Evolutionary conservation across 2,888 invertebrate genomes (phyloP), one percentile per base, ranked within the genome.

Genomic region (Andrena haemorrhoa): DNA sequence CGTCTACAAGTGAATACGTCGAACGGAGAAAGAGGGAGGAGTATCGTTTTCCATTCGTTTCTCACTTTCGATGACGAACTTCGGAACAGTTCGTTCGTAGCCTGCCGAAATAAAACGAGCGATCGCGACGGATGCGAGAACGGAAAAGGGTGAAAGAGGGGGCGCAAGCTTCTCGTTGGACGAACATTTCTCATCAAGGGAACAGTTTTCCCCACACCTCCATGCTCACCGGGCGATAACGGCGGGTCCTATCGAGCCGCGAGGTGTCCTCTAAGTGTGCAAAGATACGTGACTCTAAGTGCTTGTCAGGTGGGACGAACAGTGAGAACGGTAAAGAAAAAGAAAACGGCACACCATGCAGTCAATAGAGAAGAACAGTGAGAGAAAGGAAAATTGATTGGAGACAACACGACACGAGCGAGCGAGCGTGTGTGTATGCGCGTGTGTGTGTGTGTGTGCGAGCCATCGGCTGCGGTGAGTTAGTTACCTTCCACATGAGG

Each of bases 401-500:
- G 78, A 86, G 79, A 83, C 63, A 71, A 80, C 69, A 82, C 49
- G 66, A 73, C 72, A 79, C 53, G 71, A 66, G 64, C 75, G 65
- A 79, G 69, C 66, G 76, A 78, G 53, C 56, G 56, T 8, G 53
- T 8, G 23, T 23, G 4, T 23, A 20, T 20, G 88, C 29, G 2
- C 12, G 8, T 26, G 26, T 10, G 26, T 4, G 53, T 23, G 10
- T 56, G 26, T 23, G 86, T 79, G 88, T 80, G 77, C 81, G 88
- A 86, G 76, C 75, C 68, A 75, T 74, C 85, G 56, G 89, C 74
- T 83, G 83, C 86, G 79, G 86, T 88, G 87, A 89, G 89, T 92
- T 93, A 93, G 95, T 95, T 95, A 95, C 95, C 95, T 95, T 95
- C 95, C 95, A 95, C 93, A 95, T 95, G 94, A 95, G 95, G 94